phyloP scores from a whole-genome alignment of 2,888 invertebrate species.

The Hyposoter didymator region DNA sequence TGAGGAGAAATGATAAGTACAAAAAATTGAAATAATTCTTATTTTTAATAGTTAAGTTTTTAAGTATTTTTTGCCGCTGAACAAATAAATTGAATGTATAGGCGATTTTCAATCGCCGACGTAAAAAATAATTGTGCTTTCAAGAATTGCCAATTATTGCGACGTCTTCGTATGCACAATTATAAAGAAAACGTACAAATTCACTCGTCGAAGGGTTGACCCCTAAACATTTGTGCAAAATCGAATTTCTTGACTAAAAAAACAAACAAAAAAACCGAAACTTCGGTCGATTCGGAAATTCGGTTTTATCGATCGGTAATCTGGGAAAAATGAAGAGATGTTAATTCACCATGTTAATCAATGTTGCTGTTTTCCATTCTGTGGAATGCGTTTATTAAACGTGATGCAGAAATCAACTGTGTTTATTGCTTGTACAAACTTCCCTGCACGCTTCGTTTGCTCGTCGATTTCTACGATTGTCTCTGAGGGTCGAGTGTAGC shows the following conservation, averaged over 20 bases:
- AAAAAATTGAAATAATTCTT: slow-evolving; percentile 30
- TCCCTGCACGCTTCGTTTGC: background rate
- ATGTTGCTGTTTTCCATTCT: slow-evolving; percentile 21
- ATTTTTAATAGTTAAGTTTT: slow-evolving; percentile 12
- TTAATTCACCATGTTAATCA: background rate
- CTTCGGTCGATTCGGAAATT: background rate
- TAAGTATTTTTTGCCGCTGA: slow-evolving; percentile 20
- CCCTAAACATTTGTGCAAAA: background rate
- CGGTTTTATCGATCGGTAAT: background rate
- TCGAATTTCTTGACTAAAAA: slow-evolving; percentile 7
- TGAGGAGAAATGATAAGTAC: slow-evolving; percentile 6
- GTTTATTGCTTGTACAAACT: background rate
- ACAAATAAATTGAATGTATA: background rate
- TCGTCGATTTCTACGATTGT: background rate
- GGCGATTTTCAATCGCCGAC: background rate
- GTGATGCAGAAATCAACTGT: background rate
- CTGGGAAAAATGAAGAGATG: background rate
- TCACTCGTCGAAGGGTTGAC: background rate
- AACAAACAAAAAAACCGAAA: background rate
- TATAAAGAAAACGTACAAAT: background rate
- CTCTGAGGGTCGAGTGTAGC: background rate
- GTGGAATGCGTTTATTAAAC: slow-evolving; percentile 33
- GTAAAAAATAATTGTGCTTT: background rate
- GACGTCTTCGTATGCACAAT: background rate
- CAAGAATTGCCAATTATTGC: background rate